Base-by-base conservation (phyloP, 2,797 vertebrate species). In the Falco peregrinus region DNA sequence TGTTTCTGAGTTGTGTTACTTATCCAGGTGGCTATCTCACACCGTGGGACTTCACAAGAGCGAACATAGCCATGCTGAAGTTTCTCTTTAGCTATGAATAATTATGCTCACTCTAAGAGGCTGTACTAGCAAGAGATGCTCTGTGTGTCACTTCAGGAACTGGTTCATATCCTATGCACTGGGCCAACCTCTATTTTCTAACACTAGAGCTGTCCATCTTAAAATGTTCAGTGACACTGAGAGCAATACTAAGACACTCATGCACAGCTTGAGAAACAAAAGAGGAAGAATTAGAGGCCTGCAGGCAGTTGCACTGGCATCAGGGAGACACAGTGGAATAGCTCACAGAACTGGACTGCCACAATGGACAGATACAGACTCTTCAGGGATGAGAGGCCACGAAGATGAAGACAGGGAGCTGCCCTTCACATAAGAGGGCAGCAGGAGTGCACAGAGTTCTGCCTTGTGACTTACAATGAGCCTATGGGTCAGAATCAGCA, bases 331-430 rank as follows among this genome's bases (percentile, higher is more conserved):
- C 4, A 9, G 25, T 76, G 17, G 35, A 16, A 60, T 37, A 68
- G n/a, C 41, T 79, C 41, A 64, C 20, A 28, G 1, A 5, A 64
- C 25, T 9, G 0, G 0, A 85, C 31, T 29, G 11, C 19, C 7
- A 1, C 11, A 63, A 8, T 7, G 63, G 59, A 90, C 0, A 4
- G 47, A 64, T 22, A 57, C 9, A 57, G 24, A 19, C 16, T 76
- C 16, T 67, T 53, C 39, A 76, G 45, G 68, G 26, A 78, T n/a
- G 53, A 51, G 24, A 56, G 33, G 9, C 6, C 8, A 54, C 29
- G 31, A 82, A 60, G n/a, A 10, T 25, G 13, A 82, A 60, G 26
- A 76, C 21, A 8, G 9, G 10, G 18, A 74, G 28, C 8, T 64
- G 26, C 31, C 53, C 20, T 53, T 57, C 3, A 10, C 45, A 50